Conservation (phyloP, 2,113 vertebrate species). For the Leucopsar rothschildi region DNA sequence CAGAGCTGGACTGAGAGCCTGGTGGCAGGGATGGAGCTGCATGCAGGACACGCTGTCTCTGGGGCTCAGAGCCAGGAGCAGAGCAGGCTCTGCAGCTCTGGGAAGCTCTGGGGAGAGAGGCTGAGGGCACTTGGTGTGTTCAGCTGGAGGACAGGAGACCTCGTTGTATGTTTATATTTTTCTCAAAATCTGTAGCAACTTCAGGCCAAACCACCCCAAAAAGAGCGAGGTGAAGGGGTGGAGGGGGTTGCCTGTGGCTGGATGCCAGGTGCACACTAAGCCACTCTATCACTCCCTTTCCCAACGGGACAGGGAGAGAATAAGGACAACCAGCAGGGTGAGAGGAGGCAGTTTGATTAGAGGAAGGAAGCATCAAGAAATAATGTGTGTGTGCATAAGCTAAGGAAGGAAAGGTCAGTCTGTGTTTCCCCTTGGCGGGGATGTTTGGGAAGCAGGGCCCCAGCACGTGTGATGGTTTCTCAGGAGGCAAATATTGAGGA, state of each 20-base stretch:
- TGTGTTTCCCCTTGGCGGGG: neutral
- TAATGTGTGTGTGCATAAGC: neutral
- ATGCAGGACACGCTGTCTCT: rapidly evolving
- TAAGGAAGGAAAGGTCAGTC: no score
- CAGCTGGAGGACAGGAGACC: neutral
- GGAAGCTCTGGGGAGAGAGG: no score
- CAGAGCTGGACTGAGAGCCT: no score
- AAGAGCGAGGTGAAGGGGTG: neutral
- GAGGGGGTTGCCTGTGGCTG: neutral
- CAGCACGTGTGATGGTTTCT: neutral
- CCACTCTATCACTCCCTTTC: no score
- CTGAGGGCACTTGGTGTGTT: neutral
- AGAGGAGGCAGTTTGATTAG: neutral
- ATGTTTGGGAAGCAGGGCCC: neutral
- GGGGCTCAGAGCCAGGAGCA: neutral
- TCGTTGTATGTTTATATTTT: neutral
- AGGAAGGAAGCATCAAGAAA: neutral
- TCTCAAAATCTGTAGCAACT: neutral
- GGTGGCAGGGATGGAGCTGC: no score
- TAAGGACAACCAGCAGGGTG: neutral
- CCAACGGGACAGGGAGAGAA: neutral
- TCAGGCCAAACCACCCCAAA: neutral
- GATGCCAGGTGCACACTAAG: neutral
- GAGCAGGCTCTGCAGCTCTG: neutral
- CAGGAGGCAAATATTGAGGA: neutral